Evolutionary conservation across 1,140 invertebrate genomes (phyloP).

Genomic region (fruit fly (Drosophila melanogaster)): Release_6_plus_ISO1_MT NT_033777.3:11087001-11087500

Average conservation of each 20-base stretch:
- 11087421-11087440: conserved; percentile 5
- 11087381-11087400: conserved; percentile 25
- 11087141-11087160: not conserved
- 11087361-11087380: conserved; percentile 72
- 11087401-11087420: conserved; percentile 1
- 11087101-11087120: no score
- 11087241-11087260: not conserved
- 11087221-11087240: conserved; percentile 29
- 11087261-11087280: conserved; percentile 4
- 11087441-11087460: conserved; percentile 39
- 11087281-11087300: conserved; percentile 7
- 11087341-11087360: conserved; percentile 60
- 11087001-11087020: conserved; percentile 8
- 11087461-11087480: conserved; percentile 43
- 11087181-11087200: conserved; percentile 67
- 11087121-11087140: not conserved
- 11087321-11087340: conserved; percentile 78
- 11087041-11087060: not conserved
- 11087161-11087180: conserved; percentile 14
- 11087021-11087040: not conserved
- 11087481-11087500: conserved; percentile 6
- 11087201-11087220: conserved; percentile 63
- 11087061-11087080: no score
- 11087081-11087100: no score
- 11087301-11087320: conserved; percentile 47